These are phyloP conservation scores for Latrodectus geometricus DNA, from an alignment of 1,140 invertebrate species.

Conservation along the genomic window DNA sequence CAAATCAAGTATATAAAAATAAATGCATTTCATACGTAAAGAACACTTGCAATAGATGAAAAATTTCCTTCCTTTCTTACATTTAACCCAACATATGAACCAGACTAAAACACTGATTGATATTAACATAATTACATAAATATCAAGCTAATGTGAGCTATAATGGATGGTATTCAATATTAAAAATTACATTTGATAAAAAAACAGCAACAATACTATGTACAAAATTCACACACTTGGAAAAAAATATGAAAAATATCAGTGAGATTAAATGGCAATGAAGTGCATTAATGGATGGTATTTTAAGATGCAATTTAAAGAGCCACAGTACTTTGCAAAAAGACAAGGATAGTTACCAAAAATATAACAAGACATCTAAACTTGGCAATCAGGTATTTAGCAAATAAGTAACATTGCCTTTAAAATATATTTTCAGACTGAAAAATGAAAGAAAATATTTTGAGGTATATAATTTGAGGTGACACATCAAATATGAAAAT, in stretches of 20 bases:
- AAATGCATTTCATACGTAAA: slow-evolving; percentile 51
- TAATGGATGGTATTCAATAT: slow-evolving; percentile 49
- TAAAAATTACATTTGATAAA: slow-evolving; percentile 4
- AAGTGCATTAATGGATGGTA: slow-evolving; percentile 44
- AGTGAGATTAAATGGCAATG: slow-evolving; percentile 28
- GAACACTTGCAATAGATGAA: slow-evolving; percentile 33
- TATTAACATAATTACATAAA: slow-evolving; percentile 32
- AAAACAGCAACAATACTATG: slow-evolving; percentile 40
- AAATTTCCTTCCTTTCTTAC: background rate
- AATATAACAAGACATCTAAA: slow-evolving; percentile 18
- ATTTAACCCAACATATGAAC: background rate
- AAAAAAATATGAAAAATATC: slow-evolving; percentile 41
- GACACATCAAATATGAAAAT: background rate
- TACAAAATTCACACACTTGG: slow-evolving; percentile 46
- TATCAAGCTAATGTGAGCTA: slow-evolving; percentile 21
- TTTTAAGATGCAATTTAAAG: slow-evolving; percentile 38
- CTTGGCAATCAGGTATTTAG: background rate
- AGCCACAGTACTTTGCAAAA: slow-evolving; percentile 24
- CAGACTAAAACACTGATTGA: slow-evolving; percentile 14
- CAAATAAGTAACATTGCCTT: slow-evolving; percentile 6
- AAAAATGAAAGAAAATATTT: background rate
- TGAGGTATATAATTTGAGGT: slow-evolving; percentile 19
- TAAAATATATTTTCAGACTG: too few relatives aligned
- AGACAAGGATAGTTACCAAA: background rate
- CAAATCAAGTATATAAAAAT: slow-evolving; percentile 54